Evolutionary conservation across 2,888 invertebrate genomes (phyloP).

Genomic region (Neoitamus cyanurus): DNA sequence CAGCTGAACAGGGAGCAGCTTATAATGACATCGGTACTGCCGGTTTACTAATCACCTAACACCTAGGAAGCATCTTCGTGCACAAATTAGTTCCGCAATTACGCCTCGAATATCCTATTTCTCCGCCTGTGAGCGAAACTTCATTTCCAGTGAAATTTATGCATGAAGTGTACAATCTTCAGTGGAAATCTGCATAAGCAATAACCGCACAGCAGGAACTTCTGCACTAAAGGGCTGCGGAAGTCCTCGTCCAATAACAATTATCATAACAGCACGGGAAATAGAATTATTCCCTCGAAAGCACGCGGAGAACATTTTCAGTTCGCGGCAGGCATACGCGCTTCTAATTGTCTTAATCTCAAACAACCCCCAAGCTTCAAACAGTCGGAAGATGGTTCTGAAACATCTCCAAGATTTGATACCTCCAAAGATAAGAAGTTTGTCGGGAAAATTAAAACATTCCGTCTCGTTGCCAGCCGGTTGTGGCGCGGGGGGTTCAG

Average conservation of each 20-base stretch:
- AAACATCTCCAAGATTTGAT: slow-evolving; percentile 38
- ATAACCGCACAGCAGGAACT: slow-evolving; percentile 10
- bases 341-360: background rate
- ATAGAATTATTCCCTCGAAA: background rate
- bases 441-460: slow-evolving; percentile 13
- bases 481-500: background rate
- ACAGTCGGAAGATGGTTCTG: slow-evolving; percentile 26
- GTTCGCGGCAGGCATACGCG: slow-evolving; percentile 35
- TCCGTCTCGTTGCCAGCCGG: background rate
- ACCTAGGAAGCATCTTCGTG: slow-evolving; percentile 31
- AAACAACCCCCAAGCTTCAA: background rate
- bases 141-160: slow-evolving; percentile 52
- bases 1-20: background rate
- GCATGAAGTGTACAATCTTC: slow-evolving; percentile 54
- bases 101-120: slow-evolving; percentile 23
- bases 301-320: background rate
- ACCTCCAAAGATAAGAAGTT: slow-evolving; percentile 2
- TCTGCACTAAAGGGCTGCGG: background rate
- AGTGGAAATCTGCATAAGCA: slow-evolving; percentile 32
- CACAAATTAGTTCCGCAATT: slow-evolving; percentile 44
- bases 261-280: slow-evolving; percentile 31
- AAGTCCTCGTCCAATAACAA: slow-evolving; percentile 29
- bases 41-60: slow-evolving; percentile 25
- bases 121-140: background rate
- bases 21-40: slow-evolving; percentile 9